Conservation (phyloP, 2,888 invertebrate genomes). For the Drepanosiphum platanoidis region DNA sequence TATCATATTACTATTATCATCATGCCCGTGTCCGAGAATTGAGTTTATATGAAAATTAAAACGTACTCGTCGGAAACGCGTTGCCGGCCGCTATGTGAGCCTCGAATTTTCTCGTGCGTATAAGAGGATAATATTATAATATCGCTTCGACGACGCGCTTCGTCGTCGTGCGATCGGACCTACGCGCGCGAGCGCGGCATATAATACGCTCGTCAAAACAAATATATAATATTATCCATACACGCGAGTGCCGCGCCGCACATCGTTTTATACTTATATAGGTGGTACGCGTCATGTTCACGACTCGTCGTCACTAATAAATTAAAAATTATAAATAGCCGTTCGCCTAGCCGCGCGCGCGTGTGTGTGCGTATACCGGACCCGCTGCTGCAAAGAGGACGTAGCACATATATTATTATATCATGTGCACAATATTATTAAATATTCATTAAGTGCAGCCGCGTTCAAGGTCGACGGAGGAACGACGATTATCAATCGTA, state of each 20-base stretch:
- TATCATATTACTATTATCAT: not conserved
- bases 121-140: too few relatives aligned
- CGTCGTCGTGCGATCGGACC: not conserved
- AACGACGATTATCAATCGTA: not conserved
- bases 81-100: not conserved
- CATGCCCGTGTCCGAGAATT: not conserved
- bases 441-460: conserved; percentile 30
- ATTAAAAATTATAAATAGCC: conserved; percentile 19
- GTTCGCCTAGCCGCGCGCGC: too few relatives aligned
- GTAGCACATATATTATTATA: not conserved
- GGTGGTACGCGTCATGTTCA: too few relatives aligned
- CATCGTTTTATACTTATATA: too few relatives aligned
- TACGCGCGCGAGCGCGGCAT: not conserved
- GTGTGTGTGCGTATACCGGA: not conserved
- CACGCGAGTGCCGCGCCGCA: too few relatives aligned
- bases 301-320: conserved; percentile 1
- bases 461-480: conserved; percentile 9
- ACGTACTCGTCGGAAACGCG: not conserved
- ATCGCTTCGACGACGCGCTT: not conserved
- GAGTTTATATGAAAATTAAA: conserved; percentile 1
- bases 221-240: not conserved
- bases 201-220: not conserved
- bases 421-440: not conserved
- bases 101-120: not conserved
- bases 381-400: not conserved